Base-by-base conservation (phyloP, 2,797 vertebrate species). In the Chelidonichthys spinosus region DNA sequence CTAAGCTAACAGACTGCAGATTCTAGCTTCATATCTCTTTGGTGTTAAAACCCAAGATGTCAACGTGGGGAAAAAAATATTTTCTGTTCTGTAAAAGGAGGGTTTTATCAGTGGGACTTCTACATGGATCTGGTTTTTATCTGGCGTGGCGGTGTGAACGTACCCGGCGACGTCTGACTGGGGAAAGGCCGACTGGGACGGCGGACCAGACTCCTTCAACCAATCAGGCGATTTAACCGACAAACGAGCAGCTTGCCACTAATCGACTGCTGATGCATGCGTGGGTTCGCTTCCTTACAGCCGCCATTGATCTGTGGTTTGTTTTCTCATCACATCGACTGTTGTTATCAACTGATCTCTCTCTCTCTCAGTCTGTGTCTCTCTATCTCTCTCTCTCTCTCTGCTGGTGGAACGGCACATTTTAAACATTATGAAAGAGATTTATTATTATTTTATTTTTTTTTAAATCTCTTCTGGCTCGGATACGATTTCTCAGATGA, bases 241-340 rank as follows among this genome's bases (percentile, higher is more conserved):
- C 81, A 33, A 82, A 66, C 86, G 2, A 40, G 85, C 85, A 43
- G 84, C 85, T 88, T 85, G 87, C 79, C 75, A 89, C 89, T 92
- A 91, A 92, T 87, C 84, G 40, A 60, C 72, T 49, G 55, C 63
- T 72, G 54, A 8, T 7, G 83, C 89, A 77, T 90, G 91, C 85
- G 72, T 79, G 76, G 44, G 76, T 66, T 55, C n/a, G 81, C 82
- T 83, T 74, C 25, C 74, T 35, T 42, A 2, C 83, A 66, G 78
- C 84, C 65, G 69, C 76, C 84, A 69, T 72, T 71, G 79, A 75
- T 63, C 18, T 56, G 59, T 68, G 70, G 64, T 63, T 69, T 83
- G 77, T 83, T 79, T 68, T 58, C 72, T 73, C 61, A 14, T 47
- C 64, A 63, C 71, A 58, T 8, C 10, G 68, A 55, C 50, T 61